Evolutionary conservation across 2,888 invertebrate genomes (phyloP), one percentile per base, ranked within the genome.

Genomic region (Philopedon plagiatum): DNA sequence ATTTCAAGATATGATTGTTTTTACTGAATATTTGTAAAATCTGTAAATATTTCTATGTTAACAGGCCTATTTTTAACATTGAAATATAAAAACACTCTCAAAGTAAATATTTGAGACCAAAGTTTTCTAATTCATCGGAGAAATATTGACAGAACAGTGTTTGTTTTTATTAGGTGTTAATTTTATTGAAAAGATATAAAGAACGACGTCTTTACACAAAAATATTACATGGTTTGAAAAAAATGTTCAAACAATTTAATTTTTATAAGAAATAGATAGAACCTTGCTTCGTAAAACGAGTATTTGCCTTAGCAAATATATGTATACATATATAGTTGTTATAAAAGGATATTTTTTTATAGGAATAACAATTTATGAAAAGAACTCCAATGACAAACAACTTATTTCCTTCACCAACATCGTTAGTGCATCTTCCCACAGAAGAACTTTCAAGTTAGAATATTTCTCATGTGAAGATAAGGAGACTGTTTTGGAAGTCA

Each of bases 361-460:
- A 75, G 75, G 95, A 67, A 91, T 96, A 75, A 91, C 91, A 72
- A 90, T 94, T 58, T 91, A 91, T 81, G 90, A 87, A 73, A 90
- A 88, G 80, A 73, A 74, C 56, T 71, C 63, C 15, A 90, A 89
- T 80, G 91, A 91, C 81, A 91, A 90, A 78, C 90, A 91, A 87
- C 89, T 91, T 83, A 94, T 94, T 83, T 92, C 93, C 32, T 94
- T 94, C 86, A 93, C 93, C 60, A 92, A 93, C 73, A 94, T 94
- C 80, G 91, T 93, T 79, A 91, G 92, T 77, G 94, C 94, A 1
- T 92, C 93, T 78, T 93, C 94, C 0, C 89, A 91, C 77, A 88
- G 92, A 7, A 90, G 93, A 66, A 89, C 90, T 78, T 94, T 94
- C 85, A 92, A 93, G 81, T 86, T 94, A 83, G 90, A 91, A 46